Evolutionary conservation across 2,113 vertebrate species (phyloP), one percentile per base, ranked within the genome.

Genomic region (Xenus cinereus): DNA sequence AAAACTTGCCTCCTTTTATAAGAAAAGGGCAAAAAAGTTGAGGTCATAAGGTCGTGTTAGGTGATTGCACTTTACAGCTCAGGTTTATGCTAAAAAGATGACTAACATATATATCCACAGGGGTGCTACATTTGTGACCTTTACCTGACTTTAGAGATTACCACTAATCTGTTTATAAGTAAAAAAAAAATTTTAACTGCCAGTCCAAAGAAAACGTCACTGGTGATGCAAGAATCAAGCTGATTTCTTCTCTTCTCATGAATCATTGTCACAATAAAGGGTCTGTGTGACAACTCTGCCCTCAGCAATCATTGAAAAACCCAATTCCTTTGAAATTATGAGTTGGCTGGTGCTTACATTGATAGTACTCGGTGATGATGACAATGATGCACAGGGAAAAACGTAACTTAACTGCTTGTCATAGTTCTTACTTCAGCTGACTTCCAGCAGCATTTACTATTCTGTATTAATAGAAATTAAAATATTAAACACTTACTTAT

Each of bases 401-500:
- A 72, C 0, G 4, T 56, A 93, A 93, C 88, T 86, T 75, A 87
- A 66, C 84, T 87, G 45, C 59, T 62, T 73, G 71, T 79, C 91
- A 76, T 3, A 62, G 53, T 35, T 93, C 67, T 84, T 81, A 77
- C 72, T 94, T 92, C 87, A 73, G n/a, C 80, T 85, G 62, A 82
- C 94, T 97, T 82, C 37, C 71, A 91, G 71, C 35, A 93, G 80
- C 87, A 95, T 79, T 95, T 85, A 54, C 50, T 94, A 87, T 95
- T 95, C 89, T 63, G 74, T 79, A 91, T 93, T 96, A 95, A 95
- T 86, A 94, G 90, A 96, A 95, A 90, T 94, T 90, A 95, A 95
- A 97, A 96, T 94, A 97, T 93, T 96, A 93, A 97, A 92, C 89
- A 94, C 84, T 91, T 94, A 88, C 41, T 79, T 84, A 95, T 95